A percentile compares a stretch with the other conserved stretches of the same genome.
Evolutionary conservation across 2,797 vertebrate species (phyloP).

Genomic region (Scolopax bukidnonensis): DNA sequence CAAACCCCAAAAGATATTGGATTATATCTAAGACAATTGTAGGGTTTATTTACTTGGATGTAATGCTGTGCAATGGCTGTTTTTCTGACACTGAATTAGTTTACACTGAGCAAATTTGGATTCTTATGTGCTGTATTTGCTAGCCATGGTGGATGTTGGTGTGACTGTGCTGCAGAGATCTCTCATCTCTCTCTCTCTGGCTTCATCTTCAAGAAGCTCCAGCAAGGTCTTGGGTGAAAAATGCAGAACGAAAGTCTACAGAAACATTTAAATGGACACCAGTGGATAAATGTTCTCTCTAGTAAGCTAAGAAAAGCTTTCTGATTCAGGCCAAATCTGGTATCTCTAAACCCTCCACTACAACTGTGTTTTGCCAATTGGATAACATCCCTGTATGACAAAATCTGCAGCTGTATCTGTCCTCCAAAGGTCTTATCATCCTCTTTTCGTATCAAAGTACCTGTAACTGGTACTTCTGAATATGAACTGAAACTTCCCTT

Average conservation of each 20-base stretch:
- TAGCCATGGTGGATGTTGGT: neutral
- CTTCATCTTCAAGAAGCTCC: neutral
- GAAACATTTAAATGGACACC: neutral
- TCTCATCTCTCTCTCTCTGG: neutral
- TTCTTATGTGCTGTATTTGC: neutral
- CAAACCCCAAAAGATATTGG: neutral
- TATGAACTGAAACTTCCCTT: neutral
- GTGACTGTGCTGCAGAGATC: neutral
- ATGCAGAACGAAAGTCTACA: neutral
- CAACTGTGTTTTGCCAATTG: neutral
- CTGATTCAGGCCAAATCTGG: neutral
- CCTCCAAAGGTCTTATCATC: neutral
- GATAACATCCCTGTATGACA: neutral
- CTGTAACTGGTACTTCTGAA: neutral
- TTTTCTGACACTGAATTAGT: neutral
- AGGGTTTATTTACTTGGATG: neutral
- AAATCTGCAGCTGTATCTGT: neutral
- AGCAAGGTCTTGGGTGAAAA: neutral
- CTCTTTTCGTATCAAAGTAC: neutral
- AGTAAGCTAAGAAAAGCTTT: neutral
- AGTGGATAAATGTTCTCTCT: neutral
- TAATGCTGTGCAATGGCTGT: neutral
- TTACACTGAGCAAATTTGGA: neutral
- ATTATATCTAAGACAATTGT: neutral
- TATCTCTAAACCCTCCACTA: neutral